These are phyloP conservation scores for Eupithecia subumbrata DNA, from an alignment of 2,888 invertebrate genomes.

Conservation along the genomic window DNA sequence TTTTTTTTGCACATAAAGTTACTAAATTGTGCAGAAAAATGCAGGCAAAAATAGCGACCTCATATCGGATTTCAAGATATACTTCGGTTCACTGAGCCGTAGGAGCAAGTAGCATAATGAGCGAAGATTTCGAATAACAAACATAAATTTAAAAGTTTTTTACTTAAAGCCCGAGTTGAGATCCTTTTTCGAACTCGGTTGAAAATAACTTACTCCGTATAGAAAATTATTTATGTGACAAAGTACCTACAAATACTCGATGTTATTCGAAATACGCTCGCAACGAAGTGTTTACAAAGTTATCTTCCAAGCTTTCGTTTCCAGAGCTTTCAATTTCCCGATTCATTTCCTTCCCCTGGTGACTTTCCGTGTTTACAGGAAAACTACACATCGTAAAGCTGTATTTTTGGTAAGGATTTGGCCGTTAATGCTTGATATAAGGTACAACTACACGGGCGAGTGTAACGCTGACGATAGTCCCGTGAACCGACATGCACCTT, in stretches of 20 bases:
- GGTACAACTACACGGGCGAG: no score
- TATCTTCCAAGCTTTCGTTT: conserved; percentile 47
- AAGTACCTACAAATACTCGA: not conserved
- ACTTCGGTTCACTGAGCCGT: no score
- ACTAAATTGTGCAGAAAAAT: no score
- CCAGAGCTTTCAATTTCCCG: conserved; percentile 48
- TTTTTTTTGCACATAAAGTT: no score
- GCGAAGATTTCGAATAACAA: no score
- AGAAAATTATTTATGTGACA: not conserved
- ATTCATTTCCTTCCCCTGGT: conserved; percentile 35
- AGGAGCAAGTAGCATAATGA: no score
- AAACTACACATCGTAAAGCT: conserved; percentile 27
- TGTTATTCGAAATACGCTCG: conserved; percentile 31
- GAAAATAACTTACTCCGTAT: not conserved
- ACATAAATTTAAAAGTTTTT: no score
- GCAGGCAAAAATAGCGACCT: no score
- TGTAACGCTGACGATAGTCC: not conserved
- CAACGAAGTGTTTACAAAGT: conserved; percentile 38
- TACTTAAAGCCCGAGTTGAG: no score
- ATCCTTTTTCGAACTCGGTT: not conserved
- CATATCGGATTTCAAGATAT: no score
- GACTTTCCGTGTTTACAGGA: conserved; percentile 33
- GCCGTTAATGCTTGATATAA: not conserved
- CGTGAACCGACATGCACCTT: not conserved
- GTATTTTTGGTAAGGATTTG: conserved; percentile 5